A percentile compares a stretch with the other conserved stretches of the same genome.
Evolutionary conservation across 2,797 vertebrate species (phyloP).

Genomic region (Ctenopoma multispine): DNA sequence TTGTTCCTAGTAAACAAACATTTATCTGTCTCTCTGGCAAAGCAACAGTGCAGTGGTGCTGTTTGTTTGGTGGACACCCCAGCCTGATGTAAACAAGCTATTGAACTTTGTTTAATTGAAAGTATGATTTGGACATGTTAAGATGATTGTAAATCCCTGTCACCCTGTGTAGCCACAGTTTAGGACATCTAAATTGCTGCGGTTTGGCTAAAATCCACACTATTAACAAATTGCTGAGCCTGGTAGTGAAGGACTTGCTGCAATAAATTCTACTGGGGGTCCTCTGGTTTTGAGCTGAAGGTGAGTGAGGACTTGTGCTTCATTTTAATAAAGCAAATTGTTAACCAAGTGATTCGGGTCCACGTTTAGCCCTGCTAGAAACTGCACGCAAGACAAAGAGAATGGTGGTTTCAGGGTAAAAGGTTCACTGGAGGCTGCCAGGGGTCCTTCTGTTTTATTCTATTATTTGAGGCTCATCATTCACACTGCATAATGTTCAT

Average conservation of each 20-base stretch:
- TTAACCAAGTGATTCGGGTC: background rate
- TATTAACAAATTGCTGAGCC: slow-evolving; percentile 19
- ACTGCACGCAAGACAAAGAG: background rate
- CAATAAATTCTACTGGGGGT: background rate
- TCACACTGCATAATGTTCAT: too few relatives aligned
- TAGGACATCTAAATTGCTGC: slow-evolving; percentile 34
- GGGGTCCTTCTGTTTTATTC: too few relatives aligned
- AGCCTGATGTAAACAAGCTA: slow-evolving; percentile 60
- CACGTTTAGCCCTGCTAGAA: background rate
- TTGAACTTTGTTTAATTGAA: slow-evolving; percentile 62
- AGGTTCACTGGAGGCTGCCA: too few relatives aligned
- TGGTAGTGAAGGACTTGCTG: background rate
- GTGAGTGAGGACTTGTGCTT: background rate
- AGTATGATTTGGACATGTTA: slow-evolving; percentile 44
- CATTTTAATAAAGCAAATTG: background rate
- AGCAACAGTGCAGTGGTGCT: slow-evolving; percentile 26
- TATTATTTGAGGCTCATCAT: too few relatives aligned
- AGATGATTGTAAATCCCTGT: slow-evolving; percentile 25
- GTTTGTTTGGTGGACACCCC: slow-evolving; percentile 68
- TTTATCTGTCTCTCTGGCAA: slow-evolving; percentile 49
- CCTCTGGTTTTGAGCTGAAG: too few relatives aligned
- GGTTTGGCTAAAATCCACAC: slow-evolving; percentile 48
- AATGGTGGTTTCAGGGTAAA: too few relatives aligned
- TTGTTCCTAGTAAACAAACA: slow-evolving; percentile 70
- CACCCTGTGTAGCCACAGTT: slow-evolving; percentile 28